Conservation (phyloP, 2,888 invertebrate species). For the Hanleya hanleyi region DNA sequence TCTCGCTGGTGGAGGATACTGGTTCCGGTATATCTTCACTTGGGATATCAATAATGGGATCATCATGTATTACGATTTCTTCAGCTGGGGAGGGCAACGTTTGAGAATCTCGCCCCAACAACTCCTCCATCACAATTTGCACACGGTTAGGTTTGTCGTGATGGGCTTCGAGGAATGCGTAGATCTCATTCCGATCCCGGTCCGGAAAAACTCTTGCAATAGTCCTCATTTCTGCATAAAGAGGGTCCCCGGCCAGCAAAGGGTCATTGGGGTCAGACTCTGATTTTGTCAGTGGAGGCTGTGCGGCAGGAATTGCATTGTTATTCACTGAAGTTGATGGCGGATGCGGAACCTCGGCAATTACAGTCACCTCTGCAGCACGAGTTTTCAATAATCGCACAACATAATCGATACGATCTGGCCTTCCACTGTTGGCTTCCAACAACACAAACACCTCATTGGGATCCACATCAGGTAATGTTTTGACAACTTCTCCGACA, state of each 20-base stretch:
- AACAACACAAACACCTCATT: conserved; percentile 40
- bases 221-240: conserved; percentile 57
- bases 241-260: conserved; percentile 51
- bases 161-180: conserved; percentile 66
- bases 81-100: not conserved
- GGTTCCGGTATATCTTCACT: not conserved
- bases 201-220: conserved; percentile 61
- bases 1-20: not conserved
- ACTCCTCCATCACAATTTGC: conserved; percentile 61
- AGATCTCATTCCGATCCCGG: conserved; percentile 62
- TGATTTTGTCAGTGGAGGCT: conserved; percentile 14
- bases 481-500: conserved; percentile 36
- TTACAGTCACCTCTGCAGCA: not conserved
- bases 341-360: too few relatives aligned
- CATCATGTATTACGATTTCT: not conserved
- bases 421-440: conserved; percentile 14
- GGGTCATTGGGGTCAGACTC: conserved; percentile 45
- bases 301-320: not conserved
- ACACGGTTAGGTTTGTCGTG: conserved; percentile 59
- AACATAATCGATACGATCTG: conserved; percentile 29
- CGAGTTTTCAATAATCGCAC: conserved; percentile 24
- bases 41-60: not conserved
- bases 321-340: too few relatives aligned
- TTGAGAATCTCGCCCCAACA: conserved; percentile 22
- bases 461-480: conserved; percentile 32